Base-by-base conservation (phyloP, 2,113 vertebrate genomes). In the Paraplagusia blochii region DNA sequence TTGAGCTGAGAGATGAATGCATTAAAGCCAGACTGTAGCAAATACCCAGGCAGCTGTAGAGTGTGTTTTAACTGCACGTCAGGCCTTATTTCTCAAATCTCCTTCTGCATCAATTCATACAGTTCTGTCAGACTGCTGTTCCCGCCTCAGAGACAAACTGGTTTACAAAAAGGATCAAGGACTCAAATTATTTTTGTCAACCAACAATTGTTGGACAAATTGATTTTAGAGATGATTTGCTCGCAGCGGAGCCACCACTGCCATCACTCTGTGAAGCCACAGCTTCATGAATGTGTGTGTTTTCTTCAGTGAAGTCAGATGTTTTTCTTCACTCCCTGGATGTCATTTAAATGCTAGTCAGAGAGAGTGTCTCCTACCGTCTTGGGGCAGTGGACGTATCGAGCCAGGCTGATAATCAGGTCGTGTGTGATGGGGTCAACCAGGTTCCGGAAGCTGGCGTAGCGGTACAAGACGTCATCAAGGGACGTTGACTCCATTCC, bases 371-470 rank as follows among this genome's bases (percentile, higher is more conserved):
- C 34, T 57, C 91, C 38, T 92, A 98, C 95, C 87, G 93, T 90
- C 85, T 93, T 95, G 48, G 97, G 94, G 88, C 97, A 99, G 85
- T 99, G 96, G 76, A 99, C 90, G 38, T 96, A 95, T 72, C 95
- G 89, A 0, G 97, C 97, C 66, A 99, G 89, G 85, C 95, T 97
- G 91, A 99, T 98, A 77, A 99, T 95, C 73, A 99, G 89, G 82
- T 99, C 96, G 0, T 99, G 97, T 0, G 96, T 98, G 89, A 99
- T 99, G 4, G 97, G 97, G 84, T 99, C 97, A 69, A 99, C 97
- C 71, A 99, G 89, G 88, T 99, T 99, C 44, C 97, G 87, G 88
- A 98, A 99, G 91, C 95, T 98, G 89, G 97, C 97, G 0, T 99
- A 99, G 29, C 95, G 93, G 29, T 97, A 99, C 46, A 99, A 88